These are phyloP conservation scores for Clarias pachynema DNA, from an alignment of 2,797 vertebrate genomes.

Conservation along the genomic window DNA sequence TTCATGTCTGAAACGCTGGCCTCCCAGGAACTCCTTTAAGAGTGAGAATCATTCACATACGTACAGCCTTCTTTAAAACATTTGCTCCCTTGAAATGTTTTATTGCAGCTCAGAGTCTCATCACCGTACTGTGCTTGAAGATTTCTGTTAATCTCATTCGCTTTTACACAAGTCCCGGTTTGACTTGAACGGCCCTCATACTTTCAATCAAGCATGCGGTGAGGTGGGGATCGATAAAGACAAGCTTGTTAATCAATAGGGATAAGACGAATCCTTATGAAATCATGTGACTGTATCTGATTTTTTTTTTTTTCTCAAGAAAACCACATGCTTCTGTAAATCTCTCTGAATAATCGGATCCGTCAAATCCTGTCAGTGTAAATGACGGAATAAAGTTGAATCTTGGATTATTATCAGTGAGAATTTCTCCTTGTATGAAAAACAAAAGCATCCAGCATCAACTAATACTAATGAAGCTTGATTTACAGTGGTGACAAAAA, in stretches of 20 bases:
- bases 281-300: background rate
- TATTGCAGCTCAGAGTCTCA: too few relatives aligned
- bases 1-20: too few relatives aligned
- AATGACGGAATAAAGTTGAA: background rate
- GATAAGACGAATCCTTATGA: background rate
- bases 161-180: too few relatives aligned
- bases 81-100: too few relatives aligned
- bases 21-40: too few relatives aligned
- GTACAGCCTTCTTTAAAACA: too few relatives aligned
- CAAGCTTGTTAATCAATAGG: background rate
- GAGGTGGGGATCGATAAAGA: background rate
- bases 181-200: too few relatives aligned
- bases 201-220: background rate
- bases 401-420: background rate
- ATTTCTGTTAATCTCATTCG: too few relatives aligned
- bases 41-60: too few relatives aligned
- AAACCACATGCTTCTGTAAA: background rate
- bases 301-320: background rate
- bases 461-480: background rate
- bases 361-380: background rate
- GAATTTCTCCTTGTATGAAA: background rate
- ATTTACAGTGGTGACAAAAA: background rate
- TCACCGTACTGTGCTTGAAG: too few relatives aligned
- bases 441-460: background rate
- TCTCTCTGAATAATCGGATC: background rate